Evolutionary conservation across 2,888 invertebrate genomes (phyloP).

Genomic region (Leucophenga maculata): DNA sequence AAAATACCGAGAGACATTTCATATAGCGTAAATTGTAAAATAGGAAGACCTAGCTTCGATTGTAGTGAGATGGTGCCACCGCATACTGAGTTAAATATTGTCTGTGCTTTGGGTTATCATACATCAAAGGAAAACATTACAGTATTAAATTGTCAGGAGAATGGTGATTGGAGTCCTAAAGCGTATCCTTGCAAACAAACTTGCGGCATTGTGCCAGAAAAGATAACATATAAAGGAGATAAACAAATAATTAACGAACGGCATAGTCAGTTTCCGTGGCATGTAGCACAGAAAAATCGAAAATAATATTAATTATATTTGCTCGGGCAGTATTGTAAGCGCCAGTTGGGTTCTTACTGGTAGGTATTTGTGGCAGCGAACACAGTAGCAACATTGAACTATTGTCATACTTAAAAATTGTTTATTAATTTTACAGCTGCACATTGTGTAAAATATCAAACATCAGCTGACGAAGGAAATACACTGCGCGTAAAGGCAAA

Average conservation of each 20-base stretch:
- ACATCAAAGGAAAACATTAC: neutral
- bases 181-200: neutral
- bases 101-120: neutral
- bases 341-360: constrained; percentile 6
- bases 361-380: too few species aligned
- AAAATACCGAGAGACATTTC: neutral
- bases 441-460: neutral
- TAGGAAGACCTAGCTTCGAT: too few species aligned
- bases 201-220: neutral
- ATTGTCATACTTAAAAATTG: neutral
- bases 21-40: neutral
- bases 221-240: too few species aligned
- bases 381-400: too few species aligned
- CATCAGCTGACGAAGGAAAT: too few species aligned
- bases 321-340: neutral
- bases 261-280: neutral
- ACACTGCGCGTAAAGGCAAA: neutral
- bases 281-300: neutral
- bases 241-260: too few species aligned
- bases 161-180: neutral
- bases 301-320: neutral
- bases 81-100: neutral
- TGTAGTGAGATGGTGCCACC: neutral
- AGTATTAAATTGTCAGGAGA: neutral
- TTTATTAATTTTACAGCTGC: neutral